Base-by-base conservation (phyloP, 2,113 vertebrate genomes). In the Trichechus manatus region DNA sequence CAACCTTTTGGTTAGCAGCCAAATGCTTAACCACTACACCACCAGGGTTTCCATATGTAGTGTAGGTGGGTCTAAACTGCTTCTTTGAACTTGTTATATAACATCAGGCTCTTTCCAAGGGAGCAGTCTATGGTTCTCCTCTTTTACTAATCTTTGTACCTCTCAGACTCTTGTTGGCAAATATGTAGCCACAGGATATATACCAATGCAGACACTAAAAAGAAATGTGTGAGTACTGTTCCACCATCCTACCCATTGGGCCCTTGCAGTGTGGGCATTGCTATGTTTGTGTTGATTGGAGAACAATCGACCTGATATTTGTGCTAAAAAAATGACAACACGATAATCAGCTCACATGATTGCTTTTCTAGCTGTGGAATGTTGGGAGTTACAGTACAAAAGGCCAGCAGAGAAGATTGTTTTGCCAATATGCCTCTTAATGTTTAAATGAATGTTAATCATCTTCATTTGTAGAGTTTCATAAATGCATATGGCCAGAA, bases 361-460 rank as follows among this genome's bases (percentile, higher is more conserved):
- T 64, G 39, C 66, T 83, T 87, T 97, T 44, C 29, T 78, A 47
- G 3, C 75, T 31, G 36, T 23, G n/a, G n/a, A 27, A 56, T 61
- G 0, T 91, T 90, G 25, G 81, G 13, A 87, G 78, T 39, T 87
- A 93, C 0, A 91, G 75, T 64, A 89, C 25, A 95, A 91, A 98
- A 97, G 50, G 50, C n/a, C 74, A 85, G 96, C 91, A 91, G 0
- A 7, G 84, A 89, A 23, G 82, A 3, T 0, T 80, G 6, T 61
- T 97, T 89, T 96, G 31, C 2, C 81, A 95, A 68, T 53, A 95
- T 39, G 23, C 83, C 78, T 91, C 78, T 97, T 95, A 93, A 5
- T 3, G 59, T 14, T 78, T 13, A 93, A 98, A 95, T 47, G 80
- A 70, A 89, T 88, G 84, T 95, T 96, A 97, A 77, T 92, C 70